Conservation (phyloP, 2,113 vertebrate genomes). For the Menidia beryllina region DNA sequence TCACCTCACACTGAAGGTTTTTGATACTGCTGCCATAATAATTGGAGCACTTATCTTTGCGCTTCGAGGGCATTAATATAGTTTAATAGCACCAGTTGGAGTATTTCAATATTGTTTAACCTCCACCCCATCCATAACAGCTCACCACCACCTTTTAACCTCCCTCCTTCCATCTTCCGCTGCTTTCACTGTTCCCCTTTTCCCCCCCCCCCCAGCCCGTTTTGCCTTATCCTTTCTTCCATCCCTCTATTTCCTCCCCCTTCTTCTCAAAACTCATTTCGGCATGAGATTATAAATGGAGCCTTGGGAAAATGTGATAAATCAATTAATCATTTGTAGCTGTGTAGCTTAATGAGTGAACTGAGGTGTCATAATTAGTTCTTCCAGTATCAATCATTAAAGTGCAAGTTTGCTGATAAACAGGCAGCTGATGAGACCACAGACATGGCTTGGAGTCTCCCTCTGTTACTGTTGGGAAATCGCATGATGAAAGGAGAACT, state of each 20-base stretch:
- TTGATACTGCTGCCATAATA: constrained; percentile 10
- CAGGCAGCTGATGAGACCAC: constrained; percentile 65
- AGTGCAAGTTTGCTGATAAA: constrained; percentile 78
- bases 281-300: constrained; percentile 85
- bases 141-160: constrained; percentile 41
- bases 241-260: constrained; percentile 20
- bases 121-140: constrained; percentile 52
- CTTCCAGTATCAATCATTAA: constrained; percentile 80
- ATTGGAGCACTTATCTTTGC: constrained; percentile 36
- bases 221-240: constrained; percentile 12
- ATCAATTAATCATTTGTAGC: constrained; percentile 85
- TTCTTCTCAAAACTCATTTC: constrained; percentile 70
- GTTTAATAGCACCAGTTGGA: constrained; percentile 39
- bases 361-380: constrained; percentile 81
- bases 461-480: constrained; percentile 26
- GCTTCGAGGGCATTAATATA: constrained; percentile 41
- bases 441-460: constrained; percentile 48
- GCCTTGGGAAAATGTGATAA: constrained; percentile 82
- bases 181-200: not conserved
- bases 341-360: constrained; percentile 81
- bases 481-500: constrained; percentile 32
- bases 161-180: constrained; percentile 41
- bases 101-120: constrained; percentile 75
- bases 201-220: not conserved
- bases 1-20: constrained; percentile 21